Evolutionary conservation across 1,140 invertebrate species (phyloP), one percentile per base, ranked within the genome.

Genomic region (Zaprionus taronus): DNA sequence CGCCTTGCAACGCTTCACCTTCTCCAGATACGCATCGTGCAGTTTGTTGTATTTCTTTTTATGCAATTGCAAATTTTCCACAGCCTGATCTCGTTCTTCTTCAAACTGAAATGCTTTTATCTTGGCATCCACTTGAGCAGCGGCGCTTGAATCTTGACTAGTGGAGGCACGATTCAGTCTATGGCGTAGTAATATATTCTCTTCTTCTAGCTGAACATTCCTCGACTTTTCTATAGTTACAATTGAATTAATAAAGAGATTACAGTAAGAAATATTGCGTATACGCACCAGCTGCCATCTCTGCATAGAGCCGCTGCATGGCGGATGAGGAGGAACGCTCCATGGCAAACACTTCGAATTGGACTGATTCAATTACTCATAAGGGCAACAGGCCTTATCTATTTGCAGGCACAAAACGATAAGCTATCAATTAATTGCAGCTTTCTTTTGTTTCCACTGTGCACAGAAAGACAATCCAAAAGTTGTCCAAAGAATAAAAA

Each of bases 31-130:
- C 6, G 89, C 91, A 51, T 79, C 80, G 17, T 91, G 83, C 34
- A 92, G 34, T 28, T 91, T 91, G 41, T 92, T 92, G 58, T 92
- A 92, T 58, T 89, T 92, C n/a, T 82, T 84, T 41, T 92, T 92
- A n/a, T 91, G 79, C 65, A 60, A 20, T 58, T 92, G 81, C 47
- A 92, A 36, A 4, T 76, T 81, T 1, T 92, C 89, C 17, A 80
- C 38, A 6, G 87, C 12, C 5, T 57, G 70, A 77, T 92, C 91
- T 2, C 81, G 81, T 58, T 92, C 91, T 22, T 91, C 85, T 53
- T 92, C 85, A 55, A 92, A 22, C 14, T 85, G 77, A 5, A 72
- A 89, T 24, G 63, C 85, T 47, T 74, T 51, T 4, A 92, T 89
- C 49, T 89, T 91, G 36, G 91, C 81, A 26, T 92, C 86, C 6